Conservation (phyloP, 37 sponge, comb jelly and placozoan genomes). For the Oscarella lobularis region DNA sequence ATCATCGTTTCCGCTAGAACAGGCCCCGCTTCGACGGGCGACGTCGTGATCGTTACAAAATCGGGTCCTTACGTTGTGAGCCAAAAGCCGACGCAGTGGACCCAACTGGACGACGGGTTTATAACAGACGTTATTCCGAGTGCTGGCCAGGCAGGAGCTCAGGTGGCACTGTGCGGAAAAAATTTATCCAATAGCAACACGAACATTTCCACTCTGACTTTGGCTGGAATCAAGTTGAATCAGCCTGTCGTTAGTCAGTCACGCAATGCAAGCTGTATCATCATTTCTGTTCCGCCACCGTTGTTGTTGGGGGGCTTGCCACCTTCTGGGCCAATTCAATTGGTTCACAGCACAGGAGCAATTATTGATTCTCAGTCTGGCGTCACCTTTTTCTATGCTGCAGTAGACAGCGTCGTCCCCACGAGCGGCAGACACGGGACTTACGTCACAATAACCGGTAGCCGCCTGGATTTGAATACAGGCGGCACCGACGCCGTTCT, state of each 20-base stretch:
- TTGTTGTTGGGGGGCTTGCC: not conserved
- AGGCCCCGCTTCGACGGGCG: not conserved
- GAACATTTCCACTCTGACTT: not conserved
- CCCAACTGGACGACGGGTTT: not conserved
- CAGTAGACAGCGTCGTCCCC: not conserved
- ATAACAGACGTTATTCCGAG: not conserved
- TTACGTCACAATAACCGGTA: not conserved
- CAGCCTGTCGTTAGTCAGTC: not conserved
- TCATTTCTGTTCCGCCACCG: not conserved
- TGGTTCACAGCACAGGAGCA: not conserved
- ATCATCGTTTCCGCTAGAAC: not conserved
- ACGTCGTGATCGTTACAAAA: not conserved
- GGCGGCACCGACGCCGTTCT: constrained; percentile 9
- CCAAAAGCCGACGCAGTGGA: constrained; percentile 18
- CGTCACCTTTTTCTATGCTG: not conserved
- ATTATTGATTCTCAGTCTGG: not conserved
- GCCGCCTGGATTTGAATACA: not conserved
- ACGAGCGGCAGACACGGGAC: not conserved
- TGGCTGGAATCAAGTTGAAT: not conserved
- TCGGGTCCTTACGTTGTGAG: not conserved
- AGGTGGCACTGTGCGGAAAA: not conserved
- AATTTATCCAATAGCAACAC: not conserved
- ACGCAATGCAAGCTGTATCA: not conserved
- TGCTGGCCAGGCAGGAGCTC: not conserved
- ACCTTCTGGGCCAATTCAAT: not conserved